Percentiles rank a stretch among this genome's conserved stretches.
These are phyloP conservation scores for Xenopus petersii DNA, from an alignment of 2,797 vertebrate genomes.

Conservation along the genomic window DNA sequence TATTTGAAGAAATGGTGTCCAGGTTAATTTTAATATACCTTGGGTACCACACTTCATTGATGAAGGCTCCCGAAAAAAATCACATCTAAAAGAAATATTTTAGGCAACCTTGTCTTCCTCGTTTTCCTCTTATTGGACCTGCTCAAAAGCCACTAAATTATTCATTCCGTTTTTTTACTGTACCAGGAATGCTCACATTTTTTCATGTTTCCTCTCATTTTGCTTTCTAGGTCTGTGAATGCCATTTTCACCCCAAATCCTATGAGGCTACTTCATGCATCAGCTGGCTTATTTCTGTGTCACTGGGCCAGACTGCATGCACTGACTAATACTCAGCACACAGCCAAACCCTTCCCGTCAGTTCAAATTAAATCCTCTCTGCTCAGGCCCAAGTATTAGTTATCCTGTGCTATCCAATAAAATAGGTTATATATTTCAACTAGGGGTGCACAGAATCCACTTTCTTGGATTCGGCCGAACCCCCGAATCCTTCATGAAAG, in stretches of 20 bases:
- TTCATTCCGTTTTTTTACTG: conserved; percentile 8
- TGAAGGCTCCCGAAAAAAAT: too few relatives aligned
- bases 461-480: too few relatives aligned
- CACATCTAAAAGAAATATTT: too few relatives aligned
- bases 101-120: background rate
- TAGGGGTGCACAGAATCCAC: too few relatives aligned
- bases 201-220: conserved; percentile 3
- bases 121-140: conserved; percentile 31
- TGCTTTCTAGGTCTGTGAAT: too few relatives aligned
- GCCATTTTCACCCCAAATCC: background rate
- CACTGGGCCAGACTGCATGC: background rate
- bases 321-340: background rate
- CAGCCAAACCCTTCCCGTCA: background rate
- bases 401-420: background rate
- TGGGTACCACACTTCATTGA: too few relatives aligned
- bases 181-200: conserved; percentile 27
- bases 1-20: too few relatives aligned
- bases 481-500: too few relatives aligned
- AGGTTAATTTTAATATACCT: too few relatives aligned
- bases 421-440: background rate
- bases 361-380: background rate
- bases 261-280: background rate
- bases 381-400: background rate
- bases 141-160: conserved; percentile 29
- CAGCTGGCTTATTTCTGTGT: background rate